A percentile compares a stretch with the other conserved stretches of the same genome.
These are phyloP conservation scores for Siphonodentalium dalli DNA, from an alignment of 2,888 invertebrate genomes.

Conservation along the genomic window DNA sequence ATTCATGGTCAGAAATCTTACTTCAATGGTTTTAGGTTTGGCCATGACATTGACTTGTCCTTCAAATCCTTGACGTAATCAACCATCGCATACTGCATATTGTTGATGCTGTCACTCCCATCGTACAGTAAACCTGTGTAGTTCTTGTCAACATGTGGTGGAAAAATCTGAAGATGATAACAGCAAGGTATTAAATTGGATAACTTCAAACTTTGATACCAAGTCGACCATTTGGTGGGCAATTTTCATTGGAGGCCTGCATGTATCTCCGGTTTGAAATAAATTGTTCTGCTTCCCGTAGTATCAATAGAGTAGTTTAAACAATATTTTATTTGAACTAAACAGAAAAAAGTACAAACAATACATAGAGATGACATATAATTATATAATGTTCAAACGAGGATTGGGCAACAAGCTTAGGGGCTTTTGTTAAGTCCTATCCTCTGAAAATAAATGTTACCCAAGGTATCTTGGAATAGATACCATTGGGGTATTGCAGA, in stretches of 20 bases:
- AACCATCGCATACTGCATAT: conserved; percentile 10
- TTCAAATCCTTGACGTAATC: conserved; percentile 6
- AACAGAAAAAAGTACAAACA: too few species aligned
- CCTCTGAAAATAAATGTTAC: too few species aligned
- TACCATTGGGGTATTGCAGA: too few species aligned
- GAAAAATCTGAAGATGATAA: conserved; percentile 70
- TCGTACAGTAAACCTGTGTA: conserved; percentile 69
- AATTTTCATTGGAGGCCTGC: not conserved
- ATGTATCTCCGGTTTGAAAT: not conserved
- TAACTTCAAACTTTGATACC: not conserved
- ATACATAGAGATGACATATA: too few species aligned
- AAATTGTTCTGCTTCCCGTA: too few species aligned
- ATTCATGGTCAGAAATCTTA: too few species aligned
- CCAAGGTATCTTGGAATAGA: too few species aligned
- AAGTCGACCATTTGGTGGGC: not conserved
- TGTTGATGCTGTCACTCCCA: not conserved
- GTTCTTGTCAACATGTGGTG: conserved; percentile 72
- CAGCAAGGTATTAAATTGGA: not conserved
- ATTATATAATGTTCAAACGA: too few species aligned
- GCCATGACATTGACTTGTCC: conserved; percentile 25
- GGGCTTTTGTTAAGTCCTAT: too few species aligned
- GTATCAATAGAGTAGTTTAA: too few species aligned
- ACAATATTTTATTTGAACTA: too few species aligned
- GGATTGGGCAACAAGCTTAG: too few species aligned
- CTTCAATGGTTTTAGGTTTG: conserved; percentile 26